phyloP scores from a whole-genome alignment of 2,888 invertebrate genomes.

The Pherbina coryleti region DNA sequence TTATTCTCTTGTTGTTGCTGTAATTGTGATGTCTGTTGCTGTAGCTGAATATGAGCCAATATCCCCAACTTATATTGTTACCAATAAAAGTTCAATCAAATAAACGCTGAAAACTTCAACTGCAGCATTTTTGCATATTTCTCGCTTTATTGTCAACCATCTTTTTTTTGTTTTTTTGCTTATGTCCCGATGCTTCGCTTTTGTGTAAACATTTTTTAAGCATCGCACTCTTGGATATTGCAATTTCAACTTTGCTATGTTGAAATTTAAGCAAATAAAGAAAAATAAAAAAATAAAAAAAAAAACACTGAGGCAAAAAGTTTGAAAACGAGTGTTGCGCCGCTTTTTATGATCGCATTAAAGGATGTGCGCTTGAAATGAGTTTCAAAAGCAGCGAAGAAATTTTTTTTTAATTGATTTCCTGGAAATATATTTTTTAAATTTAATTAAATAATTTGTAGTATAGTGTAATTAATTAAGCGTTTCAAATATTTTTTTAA shows the following conservation, averaged over 20 bases:
- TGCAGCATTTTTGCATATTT: slow-evolving; percentile 2
- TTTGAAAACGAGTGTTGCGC: too few species aligned
- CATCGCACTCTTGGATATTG: not conserved
- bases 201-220: not conserved
- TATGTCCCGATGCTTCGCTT: not conserved
- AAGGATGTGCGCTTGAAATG: too few species aligned
- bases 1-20: too few species aligned
- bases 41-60: not conserved
- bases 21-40: too few species aligned
- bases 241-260: not conserved
- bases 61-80: slow-evolving; percentile 23
- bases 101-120: slow-evolving; percentile 25
- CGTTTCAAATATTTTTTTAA: too few species aligned
- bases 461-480: too few species aligned
- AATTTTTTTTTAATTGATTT: too few species aligned
- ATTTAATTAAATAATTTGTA: too few species aligned
- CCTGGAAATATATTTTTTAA: too few species aligned
- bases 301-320: too few species aligned
- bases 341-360: too few species aligned
- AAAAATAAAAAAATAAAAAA: not conserved
- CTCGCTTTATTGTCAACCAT: not conserved
- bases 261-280: not conserved
- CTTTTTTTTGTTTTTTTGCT: not conserved
- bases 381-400: too few species aligned
- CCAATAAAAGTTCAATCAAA: slow-evolving; percentile 35